Conservation (phyloP, 2,888 invertebrate species). For the Eudemis profundana region DNA sequence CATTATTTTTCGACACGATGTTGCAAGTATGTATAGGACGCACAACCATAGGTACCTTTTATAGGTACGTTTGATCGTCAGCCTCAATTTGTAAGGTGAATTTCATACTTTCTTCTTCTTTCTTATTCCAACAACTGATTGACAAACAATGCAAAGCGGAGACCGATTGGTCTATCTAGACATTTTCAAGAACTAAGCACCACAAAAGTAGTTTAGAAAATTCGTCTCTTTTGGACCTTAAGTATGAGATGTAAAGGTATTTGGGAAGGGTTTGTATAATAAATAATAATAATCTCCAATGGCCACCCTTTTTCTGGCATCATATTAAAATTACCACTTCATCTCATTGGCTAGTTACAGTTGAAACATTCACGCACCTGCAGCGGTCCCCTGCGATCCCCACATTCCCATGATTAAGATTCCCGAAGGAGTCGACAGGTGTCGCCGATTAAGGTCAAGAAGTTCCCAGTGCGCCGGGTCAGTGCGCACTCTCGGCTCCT, state of each 20-base stretch:
- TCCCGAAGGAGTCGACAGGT: conserved; percentile 76
- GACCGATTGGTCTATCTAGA: no score
- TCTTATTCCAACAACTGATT: no score
- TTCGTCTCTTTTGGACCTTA: no score
- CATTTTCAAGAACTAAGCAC: no score
- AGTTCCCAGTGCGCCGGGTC: conserved; percentile 79
- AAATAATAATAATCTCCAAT: not conserved
- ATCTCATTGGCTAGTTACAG: conserved; percentile 2
- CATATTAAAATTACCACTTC: not conserved
- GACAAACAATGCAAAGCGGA: no score
- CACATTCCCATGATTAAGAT: conserved; percentile 80
- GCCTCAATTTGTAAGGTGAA: conserved; percentile 7
- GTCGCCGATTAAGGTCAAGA: conserved; percentile 79
- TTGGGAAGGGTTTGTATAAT: no score
- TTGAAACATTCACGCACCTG: conserved; percentile 42
- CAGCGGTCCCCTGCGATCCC: conserved; percentile 48
- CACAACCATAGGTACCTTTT: no score
- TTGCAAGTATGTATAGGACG: not conserved
- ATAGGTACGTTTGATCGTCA: not conserved
- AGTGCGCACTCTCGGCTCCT: conserved; percentile 62
- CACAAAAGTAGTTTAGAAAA: no score
- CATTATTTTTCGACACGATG: conserved; percentile 1
- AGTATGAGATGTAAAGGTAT: no score
- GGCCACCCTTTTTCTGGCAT: not conserved
- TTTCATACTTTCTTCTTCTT: no score